Conservation (phyloP, 1,140 invertebrate genomes). For the Penaeus vannamei region DNA sequence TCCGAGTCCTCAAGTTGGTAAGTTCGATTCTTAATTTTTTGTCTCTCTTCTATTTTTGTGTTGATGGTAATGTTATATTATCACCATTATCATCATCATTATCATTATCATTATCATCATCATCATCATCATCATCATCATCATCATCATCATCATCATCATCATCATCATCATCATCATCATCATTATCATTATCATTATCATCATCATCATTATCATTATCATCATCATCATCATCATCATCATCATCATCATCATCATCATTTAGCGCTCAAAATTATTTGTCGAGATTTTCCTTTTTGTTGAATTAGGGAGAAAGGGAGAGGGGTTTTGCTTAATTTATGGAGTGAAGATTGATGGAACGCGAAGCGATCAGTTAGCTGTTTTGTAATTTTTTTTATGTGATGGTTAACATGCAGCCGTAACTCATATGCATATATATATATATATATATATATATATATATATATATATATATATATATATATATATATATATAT, state of each 20-base stretch:
- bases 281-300: neutral
- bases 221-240: neutral
- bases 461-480: too few species aligned
- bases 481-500: too few species aligned
- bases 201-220: neutral
- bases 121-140: neutral
- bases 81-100: neutral
- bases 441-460: too few species aligned
- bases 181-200: neutral
- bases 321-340: too few species aligned
- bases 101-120: neutral
- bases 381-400: too few species aligned
- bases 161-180: slow-evolving; percentile 14
- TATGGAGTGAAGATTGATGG: too few species aligned
- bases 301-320: neutral
- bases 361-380: too few species aligned
- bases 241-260: neutral
- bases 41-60: neutral
- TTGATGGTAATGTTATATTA: neutral
- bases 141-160: neutral
- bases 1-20: neutral
- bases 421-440: too few species aligned
- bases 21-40: neutral
- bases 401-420: too few species aligned
- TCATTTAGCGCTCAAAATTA: neutral